Evolutionary conservation across 2,113 vertebrate genomes (phyloP).

Genomic region (Brachyhypopomus gauderio): DNA sequence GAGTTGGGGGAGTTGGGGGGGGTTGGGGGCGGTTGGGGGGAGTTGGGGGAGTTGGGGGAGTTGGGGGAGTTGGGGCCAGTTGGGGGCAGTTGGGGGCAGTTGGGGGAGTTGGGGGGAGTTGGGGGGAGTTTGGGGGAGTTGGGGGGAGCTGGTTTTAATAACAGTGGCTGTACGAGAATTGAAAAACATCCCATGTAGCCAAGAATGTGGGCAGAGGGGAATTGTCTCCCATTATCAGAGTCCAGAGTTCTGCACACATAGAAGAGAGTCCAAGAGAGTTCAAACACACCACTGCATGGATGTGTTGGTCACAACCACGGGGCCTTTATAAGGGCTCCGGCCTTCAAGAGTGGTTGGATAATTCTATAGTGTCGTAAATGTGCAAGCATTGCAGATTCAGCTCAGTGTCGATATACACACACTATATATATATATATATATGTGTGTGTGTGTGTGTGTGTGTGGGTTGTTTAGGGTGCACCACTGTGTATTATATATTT

Average conservation of each 20-base stretch:
- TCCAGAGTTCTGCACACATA: slow-evolving; percentile 47
- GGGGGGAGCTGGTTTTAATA: slow-evolving; percentile 82
- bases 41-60: too few relatives aligned
- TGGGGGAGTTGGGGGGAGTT: too few relatives aligned
- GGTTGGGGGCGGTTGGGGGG: too few relatives aligned
- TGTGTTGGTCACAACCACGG: slow-evolving; percentile 6
- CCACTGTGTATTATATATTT: too few relatives aligned
- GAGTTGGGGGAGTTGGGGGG: too few relatives aligned
- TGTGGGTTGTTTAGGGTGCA: not conserved
- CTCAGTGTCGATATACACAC: not conserved
- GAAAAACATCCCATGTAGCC: slow-evolving; percentile 59
- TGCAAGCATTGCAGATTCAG: not conserved
- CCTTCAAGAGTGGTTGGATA: not conserved
- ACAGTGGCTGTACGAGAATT: slow-evolving; percentile 67
- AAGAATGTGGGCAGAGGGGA: slow-evolving; percentile 65
- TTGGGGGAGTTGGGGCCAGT: too few relatives aligned
- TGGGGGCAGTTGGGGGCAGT: slow-evolving; percentile 65
- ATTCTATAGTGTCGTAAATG: slow-evolving; percentile 13
- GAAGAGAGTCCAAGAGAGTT: too few relatives aligned
- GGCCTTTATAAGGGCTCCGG: too few relatives aligned
- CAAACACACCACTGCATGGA: slow-evolving; percentile 25
- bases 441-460: slow-evolving; percentile 18
- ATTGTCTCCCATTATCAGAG: slow-evolving; percentile 62
- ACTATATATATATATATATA: not conserved
- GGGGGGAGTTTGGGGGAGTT: too few relatives aligned